These are phyloP conservation scores for Epinotia brunnichana DNA, from an alignment of 2,888 invertebrate species.

Conservation along the genomic window DNA sequence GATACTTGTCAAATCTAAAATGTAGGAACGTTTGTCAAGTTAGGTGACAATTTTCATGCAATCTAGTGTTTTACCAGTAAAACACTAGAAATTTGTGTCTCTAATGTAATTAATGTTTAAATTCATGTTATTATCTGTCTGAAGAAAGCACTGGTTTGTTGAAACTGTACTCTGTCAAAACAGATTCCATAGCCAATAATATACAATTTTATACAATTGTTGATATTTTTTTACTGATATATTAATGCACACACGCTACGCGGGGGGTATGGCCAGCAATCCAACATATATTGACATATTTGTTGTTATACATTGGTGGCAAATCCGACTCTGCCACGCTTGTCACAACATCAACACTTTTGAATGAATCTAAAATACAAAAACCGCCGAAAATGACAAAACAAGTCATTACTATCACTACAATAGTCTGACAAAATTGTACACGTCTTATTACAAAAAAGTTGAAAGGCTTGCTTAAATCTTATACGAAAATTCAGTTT, in stretches of 20 bases:
- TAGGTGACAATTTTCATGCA: not conserved
- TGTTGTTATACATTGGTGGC: conserved; percentile 40
- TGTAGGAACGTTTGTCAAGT: too few relatives aligned
- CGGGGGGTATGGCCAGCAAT: conserved; percentile 52
- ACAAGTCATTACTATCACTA: not conserved
- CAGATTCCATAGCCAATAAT: conserved; percentile 76
- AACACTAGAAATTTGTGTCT: not conserved
- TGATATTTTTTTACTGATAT: conserved; percentile 72
- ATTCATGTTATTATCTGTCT: not conserved
- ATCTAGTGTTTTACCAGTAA: not conserved
- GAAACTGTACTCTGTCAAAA: conserved; percentile 58
- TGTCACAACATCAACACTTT: conserved; percentile 63
- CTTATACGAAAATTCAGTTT: not conserved
- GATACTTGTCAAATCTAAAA: too few relatives aligned
- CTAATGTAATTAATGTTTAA: not conserved
- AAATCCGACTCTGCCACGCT: conserved; percentile 58
- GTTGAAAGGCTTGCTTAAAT: not conserved
- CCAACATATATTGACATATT: conserved; percentile 44
- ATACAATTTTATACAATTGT: conserved; percentile 77
- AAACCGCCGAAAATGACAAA: conserved; percentile 18
- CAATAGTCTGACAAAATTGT: not conserved
- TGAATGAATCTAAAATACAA: conserved; percentile 59
- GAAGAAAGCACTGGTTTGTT: conserved; percentile 30
- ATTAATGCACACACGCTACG: conserved; percentile 60
- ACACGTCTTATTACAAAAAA: not conserved